phyloP scores from a whole-genome alignment of 2,888 invertebrate genomes.

The Ligdia adustata region DNA sequence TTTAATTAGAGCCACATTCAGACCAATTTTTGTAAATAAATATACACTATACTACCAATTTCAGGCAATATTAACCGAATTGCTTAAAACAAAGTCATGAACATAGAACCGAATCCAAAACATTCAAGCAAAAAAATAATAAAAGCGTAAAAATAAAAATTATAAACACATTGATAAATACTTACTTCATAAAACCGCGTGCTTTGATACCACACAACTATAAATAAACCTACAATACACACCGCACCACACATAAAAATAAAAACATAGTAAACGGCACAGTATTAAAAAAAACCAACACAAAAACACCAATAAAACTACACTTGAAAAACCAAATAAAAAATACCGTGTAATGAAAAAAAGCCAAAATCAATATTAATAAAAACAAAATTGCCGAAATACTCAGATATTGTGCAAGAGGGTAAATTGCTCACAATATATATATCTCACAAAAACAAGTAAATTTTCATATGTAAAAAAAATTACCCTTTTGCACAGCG shows the following conservation, averaged over 20 bases:
- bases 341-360: conserved; percentile 13
- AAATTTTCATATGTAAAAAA: no score
- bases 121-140: conserved; percentile 24
- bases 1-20: no score
- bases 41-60: no score
- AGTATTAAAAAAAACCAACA: conserved; percentile 21
- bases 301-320: conserved; percentile 27
- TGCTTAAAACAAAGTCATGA: conserved; percentile 24
- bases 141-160: conserved; percentile 26
- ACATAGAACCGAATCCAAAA: conserved; percentile 3
- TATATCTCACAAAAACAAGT: no score
- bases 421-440: no score
- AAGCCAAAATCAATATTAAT: conserved; percentile 12
- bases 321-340: conserved; percentile 21
- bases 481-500: no score
- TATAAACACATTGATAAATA: conserved; percentile 14
- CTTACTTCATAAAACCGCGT: conserved; percentile 11
- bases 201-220: conserved; percentile 20
- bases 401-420: no score
- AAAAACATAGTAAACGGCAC: conserved; percentile 20
- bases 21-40: no score
- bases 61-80: no score
- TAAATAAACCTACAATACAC: conserved; percentile 23
- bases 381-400: no score
- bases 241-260: conserved; percentile 19